Conservation (phyloP, 2,888 invertebrate species). For the Tiphia femorata region DNA sequence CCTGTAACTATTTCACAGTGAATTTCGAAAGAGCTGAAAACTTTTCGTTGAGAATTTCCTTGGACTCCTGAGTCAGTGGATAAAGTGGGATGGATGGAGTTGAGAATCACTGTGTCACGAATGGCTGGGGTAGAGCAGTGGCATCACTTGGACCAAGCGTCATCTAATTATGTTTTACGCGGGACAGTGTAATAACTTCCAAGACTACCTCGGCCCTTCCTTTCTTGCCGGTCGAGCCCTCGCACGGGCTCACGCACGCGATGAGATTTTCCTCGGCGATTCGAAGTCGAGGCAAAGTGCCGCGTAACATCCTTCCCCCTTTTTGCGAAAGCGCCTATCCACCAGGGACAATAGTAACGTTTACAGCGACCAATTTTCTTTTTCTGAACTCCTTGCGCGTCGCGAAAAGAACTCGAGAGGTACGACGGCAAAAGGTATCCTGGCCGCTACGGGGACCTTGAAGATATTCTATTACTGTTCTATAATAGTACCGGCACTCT, state of each 20-base stretch:
- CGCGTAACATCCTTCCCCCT: slow-evolving; percentile 16
- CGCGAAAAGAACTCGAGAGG: neutral
- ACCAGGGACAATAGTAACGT: slow-evolving; percentile 21
- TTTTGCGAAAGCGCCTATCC: slow-evolving; percentile 11
- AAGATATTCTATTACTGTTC: neutral
- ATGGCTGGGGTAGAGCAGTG: slow-evolving; percentile 12
- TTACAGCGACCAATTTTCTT: slow-evolving; percentile 20
- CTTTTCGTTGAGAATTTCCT: no score
- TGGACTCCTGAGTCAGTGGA: no score
- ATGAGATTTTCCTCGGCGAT: slow-evolving; percentile 42
- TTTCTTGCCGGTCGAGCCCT: slow-evolving; percentile 33
- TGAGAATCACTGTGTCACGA: slow-evolving; percentile 19
- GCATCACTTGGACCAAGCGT: slow-evolving; percentile 31
- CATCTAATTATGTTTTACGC: slow-evolving; percentile 55
- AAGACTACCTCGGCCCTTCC: slow-evolving; percentile 27
- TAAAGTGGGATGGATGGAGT: no score
- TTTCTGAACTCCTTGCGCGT: slow-evolving; percentile 5
- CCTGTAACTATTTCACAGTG: no score
- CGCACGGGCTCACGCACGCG: slow-evolving; percentile 37
- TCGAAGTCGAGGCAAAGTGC: slow-evolving; percentile 14
- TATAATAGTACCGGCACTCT: no score
- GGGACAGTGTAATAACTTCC: slow-evolving; percentile 50
- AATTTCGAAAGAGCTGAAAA: no score
- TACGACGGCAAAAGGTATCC: neutral
- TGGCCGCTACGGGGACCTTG: neutral